Conservation (phyloP, 2,113 vertebrate species). For the Phalacrocorax brasilianus region DNA sequence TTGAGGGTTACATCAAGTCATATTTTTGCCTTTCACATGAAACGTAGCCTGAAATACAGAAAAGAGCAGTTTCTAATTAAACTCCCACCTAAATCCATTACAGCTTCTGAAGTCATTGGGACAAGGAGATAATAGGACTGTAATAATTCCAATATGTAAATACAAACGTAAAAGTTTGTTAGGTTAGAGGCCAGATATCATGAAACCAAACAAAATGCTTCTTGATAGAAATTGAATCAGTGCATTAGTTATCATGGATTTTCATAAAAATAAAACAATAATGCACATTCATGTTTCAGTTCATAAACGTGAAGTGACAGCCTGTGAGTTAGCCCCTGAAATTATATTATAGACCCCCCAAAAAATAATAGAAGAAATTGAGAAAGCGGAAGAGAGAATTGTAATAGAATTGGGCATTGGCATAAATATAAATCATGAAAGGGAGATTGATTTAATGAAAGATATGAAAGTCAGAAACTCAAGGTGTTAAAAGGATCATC, state of each 20-base stretch:
- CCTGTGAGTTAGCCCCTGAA: conserved; percentile 17
- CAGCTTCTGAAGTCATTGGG: background rate
- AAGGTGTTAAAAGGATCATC: conserved; percentile 32
- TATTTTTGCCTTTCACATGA: background rate
- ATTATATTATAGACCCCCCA: conserved; percentile 12
- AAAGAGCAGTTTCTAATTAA: conserved; percentile 1
- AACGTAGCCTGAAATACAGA: background rate
- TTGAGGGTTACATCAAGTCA: background rate
- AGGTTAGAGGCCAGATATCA: background rate
- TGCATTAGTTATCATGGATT: conserved; percentile 12
- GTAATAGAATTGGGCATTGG: conserved; percentile 6
- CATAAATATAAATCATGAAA: conserved; percentile 49
- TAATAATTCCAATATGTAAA: background rate
- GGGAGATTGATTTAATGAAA: conserved; percentile 41
- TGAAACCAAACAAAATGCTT: background rate
- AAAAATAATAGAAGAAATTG: conserved; percentile 36
- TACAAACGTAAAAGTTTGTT: conserved; percentile 7
- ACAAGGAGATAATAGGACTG: background rate
- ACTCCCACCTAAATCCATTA: background rate
- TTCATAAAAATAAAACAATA: conserved; percentile 33
- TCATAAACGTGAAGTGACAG: conserved; percentile 55
- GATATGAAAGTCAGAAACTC: conserved; percentile 6
- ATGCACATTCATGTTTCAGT: background rate
- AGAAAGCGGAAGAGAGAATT: background rate
- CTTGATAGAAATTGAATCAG: background rate